A percentile compares a stretch with the other conserved stretches of the same genome.
Evolutionary conservation across 2,888 invertebrate genomes (phyloP).

Genomic region (Chaetogeoica ovagalla): DNA sequence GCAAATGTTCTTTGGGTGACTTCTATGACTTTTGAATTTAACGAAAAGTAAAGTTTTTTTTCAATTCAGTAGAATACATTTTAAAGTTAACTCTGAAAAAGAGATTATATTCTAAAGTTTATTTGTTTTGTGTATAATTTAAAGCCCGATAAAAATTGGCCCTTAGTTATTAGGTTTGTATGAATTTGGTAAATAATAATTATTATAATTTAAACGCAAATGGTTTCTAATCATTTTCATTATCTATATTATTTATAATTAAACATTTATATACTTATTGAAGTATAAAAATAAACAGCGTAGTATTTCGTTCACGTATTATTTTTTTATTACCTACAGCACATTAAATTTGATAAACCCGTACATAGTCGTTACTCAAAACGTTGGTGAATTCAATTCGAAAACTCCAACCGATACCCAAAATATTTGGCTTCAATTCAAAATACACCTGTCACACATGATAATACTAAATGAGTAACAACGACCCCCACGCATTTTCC

Average conservation of each 20-base stretch:
- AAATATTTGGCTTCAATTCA: conserved; percentile 45
- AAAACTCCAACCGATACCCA: conserved; percentile 17
- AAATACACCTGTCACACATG: conserved; percentile 46
- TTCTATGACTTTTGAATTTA: conserved; percentile 8
- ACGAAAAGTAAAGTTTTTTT: conserved; percentile 14
- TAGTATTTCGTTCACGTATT: background rate
- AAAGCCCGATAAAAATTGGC: background rate
- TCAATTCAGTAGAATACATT: background rate
- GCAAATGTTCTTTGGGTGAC: conserved; percentile 4
- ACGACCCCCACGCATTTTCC: conserved; percentile 7
- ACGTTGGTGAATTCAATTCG: conserved; percentile 32
- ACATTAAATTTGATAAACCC: conserved; percentile 26
- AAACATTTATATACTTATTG: too few species aligned
- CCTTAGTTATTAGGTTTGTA: background rate
- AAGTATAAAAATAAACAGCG: too few species aligned
- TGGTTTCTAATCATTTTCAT: too few species aligned
- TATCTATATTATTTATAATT: too few species aligned
- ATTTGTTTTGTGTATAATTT: background rate
- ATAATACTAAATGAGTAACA: conserved; percentile 21
- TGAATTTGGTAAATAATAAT: background rate
- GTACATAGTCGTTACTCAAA: conserved; percentile 24
- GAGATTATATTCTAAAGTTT: background rate
- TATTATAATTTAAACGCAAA: background rate
- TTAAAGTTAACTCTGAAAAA: background rate
- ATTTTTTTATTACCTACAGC: conserved; percentile 5